A percentile compares a stretch with the other conserved stretches of the same genome.
These are phyloP conservation scores for Laspeyria flexula DNA, from an alignment of 2,888 invertebrate genomes.

Conservation along the genomic window DNA sequence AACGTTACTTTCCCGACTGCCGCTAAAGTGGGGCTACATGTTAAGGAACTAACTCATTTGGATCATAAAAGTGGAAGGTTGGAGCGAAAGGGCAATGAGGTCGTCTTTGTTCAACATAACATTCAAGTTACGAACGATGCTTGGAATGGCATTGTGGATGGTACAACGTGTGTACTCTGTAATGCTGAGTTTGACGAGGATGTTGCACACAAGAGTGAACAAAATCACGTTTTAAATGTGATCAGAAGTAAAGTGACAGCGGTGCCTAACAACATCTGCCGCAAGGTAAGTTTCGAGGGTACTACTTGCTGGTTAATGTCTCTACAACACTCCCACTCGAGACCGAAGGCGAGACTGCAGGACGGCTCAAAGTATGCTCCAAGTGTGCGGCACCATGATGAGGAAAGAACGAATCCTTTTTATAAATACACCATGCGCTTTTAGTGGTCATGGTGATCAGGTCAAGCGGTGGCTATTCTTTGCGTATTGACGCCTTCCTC, in stretches of 20 bases:
- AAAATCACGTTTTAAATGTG: conserved; percentile 25
- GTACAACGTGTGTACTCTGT: conserved; percentile 32
- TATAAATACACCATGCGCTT: too few relatives aligned
- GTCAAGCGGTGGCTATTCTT: too few relatives aligned
- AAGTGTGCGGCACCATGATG: too few relatives aligned
- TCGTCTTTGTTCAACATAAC: conserved; percentile 13
- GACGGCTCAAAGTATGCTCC: too few relatives aligned
- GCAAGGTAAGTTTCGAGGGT: conserved; percentile 18
- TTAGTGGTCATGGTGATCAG: too few relatives aligned
- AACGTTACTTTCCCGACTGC: conserved; percentile 16
- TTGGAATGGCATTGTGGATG: conserved; percentile 32
- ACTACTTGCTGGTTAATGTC: not conserved
- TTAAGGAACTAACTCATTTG: conserved; percentile 16
- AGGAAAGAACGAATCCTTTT: too few relatives aligned
- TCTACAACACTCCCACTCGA: too few relatives aligned
- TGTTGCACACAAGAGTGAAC: conserved; percentile 5
- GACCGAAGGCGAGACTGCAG: too few relatives aligned
- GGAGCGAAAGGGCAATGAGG: conserved; percentile 3
- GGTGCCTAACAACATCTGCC: conserved; percentile 10
- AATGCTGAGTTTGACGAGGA: conserved; percentile 22
- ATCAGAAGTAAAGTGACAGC: conserved; percentile 13
- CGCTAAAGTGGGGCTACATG: conserved; percentile 20
- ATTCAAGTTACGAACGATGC: conserved; percentile 17
- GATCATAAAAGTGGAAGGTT: not conserved
- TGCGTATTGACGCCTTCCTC: too few relatives aligned